A percentile compares a stretch with the other conserved stretches of the same genome.
These are phyloP conservation scores for Ptyas mucosa DNA, from an alignment of 2,113 vertebrate species.

Conservation along the genomic window DNA sequence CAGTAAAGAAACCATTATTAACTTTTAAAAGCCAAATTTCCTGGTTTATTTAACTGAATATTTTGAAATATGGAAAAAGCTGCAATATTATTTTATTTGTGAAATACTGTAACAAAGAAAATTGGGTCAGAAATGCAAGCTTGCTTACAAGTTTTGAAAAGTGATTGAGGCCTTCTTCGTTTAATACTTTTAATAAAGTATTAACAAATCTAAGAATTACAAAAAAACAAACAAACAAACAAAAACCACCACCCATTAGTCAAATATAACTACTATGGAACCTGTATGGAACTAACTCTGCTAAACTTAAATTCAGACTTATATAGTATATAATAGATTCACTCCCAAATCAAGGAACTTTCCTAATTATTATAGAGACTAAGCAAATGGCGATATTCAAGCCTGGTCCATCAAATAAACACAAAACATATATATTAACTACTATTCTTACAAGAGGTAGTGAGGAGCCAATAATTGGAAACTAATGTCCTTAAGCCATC, in stretches of 20 bases:
- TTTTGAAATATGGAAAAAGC: constrained; percentile 47
- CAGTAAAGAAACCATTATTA: constrained; percentile 45
- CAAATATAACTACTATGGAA: constrained; percentile 34
- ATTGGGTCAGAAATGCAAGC: constrained; percentile 33
- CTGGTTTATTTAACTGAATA: constrained; percentile 46
- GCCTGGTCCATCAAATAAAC: neutral
- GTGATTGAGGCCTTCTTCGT: constrained; percentile 37
- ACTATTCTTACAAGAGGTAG: neutral
- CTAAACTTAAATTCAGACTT: constrained; percentile 2
- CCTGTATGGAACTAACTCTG: constrained; percentile 49
- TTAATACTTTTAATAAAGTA: constrained; percentile 30
- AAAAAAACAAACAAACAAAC: constrained; percentile 19
- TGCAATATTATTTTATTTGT: constrained; percentile 57
- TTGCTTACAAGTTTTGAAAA: constrained; percentile 44
- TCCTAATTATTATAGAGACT: constrained; percentile 19
- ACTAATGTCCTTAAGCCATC: neutral
- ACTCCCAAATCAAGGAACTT: neutral
- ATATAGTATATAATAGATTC: neutral
- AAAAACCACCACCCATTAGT: constrained; percentile 26
- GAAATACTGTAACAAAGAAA: constrained; percentile 47
- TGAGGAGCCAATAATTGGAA: neutral
- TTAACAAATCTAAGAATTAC: constrained; percentile 36
- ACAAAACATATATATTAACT: neutral
- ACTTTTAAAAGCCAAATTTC: constrained; percentile 55
- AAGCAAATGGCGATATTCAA: neutral